Percentiles rank a stretch among this genome's conserved stretches.
phyloP scores from a whole-genome alignment of 2,888 invertebrate species.

The Panopea generosa region DNA sequence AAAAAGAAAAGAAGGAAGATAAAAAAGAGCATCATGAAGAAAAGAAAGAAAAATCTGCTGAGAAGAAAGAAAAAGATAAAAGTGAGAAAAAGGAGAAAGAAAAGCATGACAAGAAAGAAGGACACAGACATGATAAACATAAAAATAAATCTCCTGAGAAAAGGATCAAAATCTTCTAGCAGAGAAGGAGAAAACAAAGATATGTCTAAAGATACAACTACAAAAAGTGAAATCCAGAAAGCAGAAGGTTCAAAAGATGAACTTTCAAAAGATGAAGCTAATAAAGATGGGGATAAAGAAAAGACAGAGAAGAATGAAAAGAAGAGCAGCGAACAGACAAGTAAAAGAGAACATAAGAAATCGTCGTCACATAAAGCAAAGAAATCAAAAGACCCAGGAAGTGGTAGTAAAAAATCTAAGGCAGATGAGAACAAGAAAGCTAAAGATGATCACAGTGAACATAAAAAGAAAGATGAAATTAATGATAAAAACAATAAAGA shows the following conservation, averaged over 20 bases:
- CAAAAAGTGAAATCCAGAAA: constrained; percentile 34
- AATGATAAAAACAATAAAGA: constrained; percentile 67
- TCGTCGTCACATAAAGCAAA: constrained; percentile 54
- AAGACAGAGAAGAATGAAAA: constrained; percentile 16
- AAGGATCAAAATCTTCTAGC: constrained; percentile 48
- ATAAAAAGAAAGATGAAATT: constrained; percentile 59
- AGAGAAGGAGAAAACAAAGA: constrained; percentile 44
- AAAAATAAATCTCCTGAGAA: constrained; percentile 60
- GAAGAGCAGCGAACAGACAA: constrained; percentile 38
- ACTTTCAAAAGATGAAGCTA: constrained; percentile 10
- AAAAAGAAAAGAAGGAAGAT: constrained; percentile 40
- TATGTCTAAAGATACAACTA: constrained; percentile 45
- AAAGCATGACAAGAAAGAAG: constrained; percentile 53
- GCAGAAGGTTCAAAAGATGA: constrained; percentile 28
- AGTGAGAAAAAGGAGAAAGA: constrained; percentile 53
- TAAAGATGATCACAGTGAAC: constrained; percentile 62
- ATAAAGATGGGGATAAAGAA: constrained; percentile 16
- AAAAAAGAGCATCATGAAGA: constrained; percentile 43
- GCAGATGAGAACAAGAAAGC: constrained; percentile 54
- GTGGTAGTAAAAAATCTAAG: constrained; percentile 77
- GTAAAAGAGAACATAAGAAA: constrained; percentile 59
- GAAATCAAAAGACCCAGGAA: constrained; percentile 46
- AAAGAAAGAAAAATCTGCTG: constrained; percentile 21
- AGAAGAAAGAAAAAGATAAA: constrained; percentile 45
- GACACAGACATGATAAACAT: constrained; percentile 58